Evolutionary conservation across 2,797 vertebrate species (phyloP), one percentile per base, ranked within the genome.

Genomic region (Fistularia commersonii): DNA sequence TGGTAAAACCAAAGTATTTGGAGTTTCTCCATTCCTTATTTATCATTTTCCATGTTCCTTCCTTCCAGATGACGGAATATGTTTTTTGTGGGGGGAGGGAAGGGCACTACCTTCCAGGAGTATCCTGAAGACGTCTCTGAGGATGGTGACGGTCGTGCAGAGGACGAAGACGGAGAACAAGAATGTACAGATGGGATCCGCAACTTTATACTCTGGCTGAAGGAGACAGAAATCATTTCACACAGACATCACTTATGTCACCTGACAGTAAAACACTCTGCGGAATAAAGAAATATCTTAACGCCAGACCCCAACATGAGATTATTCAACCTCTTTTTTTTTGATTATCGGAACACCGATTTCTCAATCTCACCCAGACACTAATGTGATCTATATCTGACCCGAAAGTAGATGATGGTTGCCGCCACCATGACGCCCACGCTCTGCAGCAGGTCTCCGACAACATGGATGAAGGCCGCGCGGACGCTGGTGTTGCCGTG

Each of bases 381-480:
- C 11, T 8, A 6, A 11, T n/a, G 3, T 34, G 32, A 4, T 8
- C 11, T 6, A 10, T 6, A 12, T 84, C 83, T 77, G 87, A 99
- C 97, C 95, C 96, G 93, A 77, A 97, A 93, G 82, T 90, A 99
- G 90, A 98, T 99, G 81, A 99, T 79, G 56, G 76, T 88, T 11
- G 97, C 95, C 0, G 97, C 97, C 54, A 95, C 90, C 66, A 95
- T 89, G 73, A 99, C 96, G 0, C 97, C 93, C 0, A 98, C 1
- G 33, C 97, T 99, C 87, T 99, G 97, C 77, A 99, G 90, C 41
- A 99, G 91, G 59, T 99, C 97, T 1, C 97, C 97, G 49, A 99
- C 71, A 56, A 98, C 96, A 0, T 98, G 97, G 54, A 99, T 90
- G 35, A 98, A 99, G 42, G 97, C 97, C 0, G 97, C 97, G 0